Evolutionary conservation across 2,797 vertebrate genomes (phyloP), one percentile per base, ranked within the genome.

Genomic region (Gymnopithys bicolor): DNA sequence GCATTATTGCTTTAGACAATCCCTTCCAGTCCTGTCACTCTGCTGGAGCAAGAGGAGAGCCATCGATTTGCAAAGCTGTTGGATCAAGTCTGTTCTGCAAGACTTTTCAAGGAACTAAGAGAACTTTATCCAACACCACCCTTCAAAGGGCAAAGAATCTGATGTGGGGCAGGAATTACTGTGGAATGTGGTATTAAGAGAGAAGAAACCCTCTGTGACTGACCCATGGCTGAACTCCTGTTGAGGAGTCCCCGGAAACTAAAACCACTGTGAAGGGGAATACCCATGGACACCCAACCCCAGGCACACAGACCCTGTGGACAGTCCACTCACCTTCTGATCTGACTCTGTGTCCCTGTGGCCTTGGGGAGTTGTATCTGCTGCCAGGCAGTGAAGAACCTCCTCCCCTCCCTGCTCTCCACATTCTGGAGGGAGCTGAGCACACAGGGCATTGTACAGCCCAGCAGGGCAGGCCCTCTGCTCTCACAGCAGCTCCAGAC

Each of bases 291-390:
- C 84, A 67, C 18, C 27, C 28, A 63, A 2, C 10, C 45, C n/a
- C 22, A 41, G 35, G 35, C 30, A 32, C 3, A 5, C 5, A 4
- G n/a, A 39, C 33, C 46, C 33, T 7, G 28, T 7, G 53, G 70
- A 39, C 18, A 19, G 23, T 28, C 69, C 62, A 13, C 56, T 30
- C 12, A 14, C 9, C 10, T 63, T 39, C 39, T 35, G 59, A 17
- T 43, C 43, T 59, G 62, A 4, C 55, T 19, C 55, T 37, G 37
- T 19, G 24, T 51, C 1, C 1, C 35, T 32, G 28, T 19, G 67
- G 18, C 11, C 23, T 2, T 7, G 24, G 25, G 45, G 10, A 71
- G 27, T 27, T 2, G 0, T 24, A 24, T 39, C 27, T 27, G 1
- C 0, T 62, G 69, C 21, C 35, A 17, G 7, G 10, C 16, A 13